Conservation (phyloP, 2,797 vertebrate genomes). For the Acropternis orthonyx region DNA sequence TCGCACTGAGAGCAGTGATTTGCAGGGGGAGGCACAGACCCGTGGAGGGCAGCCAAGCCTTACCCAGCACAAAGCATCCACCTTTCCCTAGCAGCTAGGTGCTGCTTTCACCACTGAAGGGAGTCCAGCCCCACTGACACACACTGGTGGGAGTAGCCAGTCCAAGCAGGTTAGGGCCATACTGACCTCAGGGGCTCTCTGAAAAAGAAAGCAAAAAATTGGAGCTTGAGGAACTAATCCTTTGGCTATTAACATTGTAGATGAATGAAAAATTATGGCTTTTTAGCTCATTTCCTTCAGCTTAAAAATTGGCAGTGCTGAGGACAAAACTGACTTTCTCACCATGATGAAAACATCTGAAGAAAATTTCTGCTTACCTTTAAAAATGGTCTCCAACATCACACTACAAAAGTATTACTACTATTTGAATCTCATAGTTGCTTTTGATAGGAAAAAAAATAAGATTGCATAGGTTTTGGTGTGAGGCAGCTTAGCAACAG, state of each 20-base stretch:
- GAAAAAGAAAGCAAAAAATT: neutral
- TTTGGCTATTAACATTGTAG: neutral
- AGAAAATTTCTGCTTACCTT: neutral
- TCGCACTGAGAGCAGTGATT: neutral
- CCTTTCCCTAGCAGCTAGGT: rapidly evolving
- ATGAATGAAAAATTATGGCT: neutral
- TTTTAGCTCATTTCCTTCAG: neutral
- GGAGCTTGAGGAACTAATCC: neutral
- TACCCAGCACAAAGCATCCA: neutral
- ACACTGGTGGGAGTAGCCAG: neutral
- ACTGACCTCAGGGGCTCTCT: neutral
- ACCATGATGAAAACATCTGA: neutral
- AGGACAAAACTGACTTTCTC: neutral
- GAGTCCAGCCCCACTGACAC: neutral
- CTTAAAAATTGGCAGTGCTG: neutral
- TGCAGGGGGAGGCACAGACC: rapidly evolving
- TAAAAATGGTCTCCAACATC: neutral
- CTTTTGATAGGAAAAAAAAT: neutral
- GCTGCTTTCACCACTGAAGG: neutral
- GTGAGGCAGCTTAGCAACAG: neutral
- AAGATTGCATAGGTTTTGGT: neutral
- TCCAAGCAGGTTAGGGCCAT: neutral
- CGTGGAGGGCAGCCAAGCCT: neutral
- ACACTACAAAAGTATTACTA: neutral
- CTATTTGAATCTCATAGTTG: neutral